Evolutionary conservation across 2,113 vertebrate genomes (phyloP).

Genomic region (Ptychochromis oligacanthus): DNA sequence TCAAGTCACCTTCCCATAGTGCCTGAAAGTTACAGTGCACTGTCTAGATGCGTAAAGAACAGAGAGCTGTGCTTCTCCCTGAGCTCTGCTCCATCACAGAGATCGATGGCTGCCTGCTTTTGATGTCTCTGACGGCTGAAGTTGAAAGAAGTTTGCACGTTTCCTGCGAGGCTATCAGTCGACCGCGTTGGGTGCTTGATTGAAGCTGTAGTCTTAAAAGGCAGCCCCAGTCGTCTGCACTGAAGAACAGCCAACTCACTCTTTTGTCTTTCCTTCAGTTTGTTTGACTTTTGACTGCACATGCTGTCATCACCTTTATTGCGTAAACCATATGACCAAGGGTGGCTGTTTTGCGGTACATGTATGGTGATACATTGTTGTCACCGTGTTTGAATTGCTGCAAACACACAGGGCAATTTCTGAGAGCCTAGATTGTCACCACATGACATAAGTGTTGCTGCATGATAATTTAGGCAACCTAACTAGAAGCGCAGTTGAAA

Average conservation of each 20-base stretch:
- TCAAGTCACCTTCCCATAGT: background rate
- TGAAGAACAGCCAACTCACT: constrained; percentile 7
- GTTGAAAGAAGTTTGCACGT: constrained; percentile 57
- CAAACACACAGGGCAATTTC: background rate
- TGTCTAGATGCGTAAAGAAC: constrained; percentile 16
- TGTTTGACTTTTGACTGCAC: constrained; percentile 34
- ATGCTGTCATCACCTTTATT: constrained; percentile 36
- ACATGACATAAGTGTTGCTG: background rate
- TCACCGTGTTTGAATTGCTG: background rate
- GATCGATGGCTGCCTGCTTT: constrained; percentile 35
- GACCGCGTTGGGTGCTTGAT: constrained; percentile 37
- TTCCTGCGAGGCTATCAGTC: constrained; percentile 53
- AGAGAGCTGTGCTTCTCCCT: background rate
- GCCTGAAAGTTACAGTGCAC: background rate
- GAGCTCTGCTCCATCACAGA: constrained; percentile 28
- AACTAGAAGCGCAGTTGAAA: background rate
- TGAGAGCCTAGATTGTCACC: background rate
- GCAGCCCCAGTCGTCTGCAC: background rate
- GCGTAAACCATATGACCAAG: constrained; percentile 16
- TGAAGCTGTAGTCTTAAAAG: constrained; percentile 35
- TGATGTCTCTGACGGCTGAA: constrained; percentile 52
- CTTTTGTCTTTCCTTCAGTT: constrained; percentile 7
- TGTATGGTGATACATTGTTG: constrained; percentile 6
- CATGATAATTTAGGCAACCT: constrained; percentile 2
- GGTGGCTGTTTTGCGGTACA: constrained; percentile 12